These are phyloP conservation scores for Odiellus spinosus DNA, from an alignment of 2,888 invertebrate genomes.

Conservation along the genomic window DNA sequence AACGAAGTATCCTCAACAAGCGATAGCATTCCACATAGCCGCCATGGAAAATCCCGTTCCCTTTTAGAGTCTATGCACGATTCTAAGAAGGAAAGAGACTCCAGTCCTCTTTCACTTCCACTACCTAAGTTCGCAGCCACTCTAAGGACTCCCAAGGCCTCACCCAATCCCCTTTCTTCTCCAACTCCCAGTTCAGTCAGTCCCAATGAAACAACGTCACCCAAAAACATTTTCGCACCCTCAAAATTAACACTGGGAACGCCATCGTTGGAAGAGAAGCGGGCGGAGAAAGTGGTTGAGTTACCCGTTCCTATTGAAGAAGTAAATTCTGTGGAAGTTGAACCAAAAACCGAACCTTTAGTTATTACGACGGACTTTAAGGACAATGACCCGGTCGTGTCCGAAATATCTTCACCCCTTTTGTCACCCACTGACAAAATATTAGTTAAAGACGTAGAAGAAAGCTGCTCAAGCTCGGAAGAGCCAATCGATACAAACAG, in stretches of 20 bases:
- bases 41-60: constrained; percentile 1
- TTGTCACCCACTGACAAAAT: constrained; percentile 3
- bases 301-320: neutral
- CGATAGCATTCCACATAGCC: constrained; percentile 3
- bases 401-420: neutral
- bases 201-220: constrained; percentile 14
- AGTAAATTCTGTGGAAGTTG: neutral
- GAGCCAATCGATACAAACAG: constrained; percentile 15
- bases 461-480: constrained; percentile 16
- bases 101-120: constrained; percentile 39
- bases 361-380: neutral
- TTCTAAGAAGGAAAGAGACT: constrained; percentile 10
- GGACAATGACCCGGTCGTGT: neutral
- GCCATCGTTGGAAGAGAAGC: neutral
- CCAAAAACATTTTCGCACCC: constrained; percentile 2
- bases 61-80: constrained; percentile 7
- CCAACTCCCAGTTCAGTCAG: constrained; percentile 13
- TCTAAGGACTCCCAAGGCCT: constrained; percentile 44
- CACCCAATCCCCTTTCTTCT: constrained; percentile 26
- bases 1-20: constrained; percentile 6
- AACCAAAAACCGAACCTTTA: neutral
- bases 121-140: constrained; percentile 62
- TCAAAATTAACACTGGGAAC: constrained; percentile 5
- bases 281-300: neutral
- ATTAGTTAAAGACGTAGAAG: constrained; percentile 9